Evolutionary conservation across 2,797 vertebrate species (phyloP).

Genomic region (Masticophis lateralis): DNA sequence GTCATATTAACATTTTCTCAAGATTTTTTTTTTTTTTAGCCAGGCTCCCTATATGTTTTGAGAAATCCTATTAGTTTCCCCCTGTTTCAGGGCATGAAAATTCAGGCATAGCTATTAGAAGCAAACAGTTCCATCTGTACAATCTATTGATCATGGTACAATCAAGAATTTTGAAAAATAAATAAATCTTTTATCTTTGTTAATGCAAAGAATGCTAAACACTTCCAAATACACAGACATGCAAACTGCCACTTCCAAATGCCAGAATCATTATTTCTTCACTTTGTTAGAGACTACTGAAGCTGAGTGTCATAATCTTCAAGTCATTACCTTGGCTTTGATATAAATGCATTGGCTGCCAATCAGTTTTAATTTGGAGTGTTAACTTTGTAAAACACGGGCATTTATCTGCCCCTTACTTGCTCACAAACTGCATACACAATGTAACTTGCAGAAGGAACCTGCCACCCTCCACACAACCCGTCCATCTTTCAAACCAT

Average conservation of each 20-base stretch:
- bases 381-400: constrained; percentile 60
- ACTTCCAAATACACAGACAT: neutral
- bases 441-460: constrained; percentile 32
- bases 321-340: constrained; percentile 25
- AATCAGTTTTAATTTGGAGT: constrained; percentile 45
- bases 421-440: constrained; percentile 30
- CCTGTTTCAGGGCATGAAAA: neutral
- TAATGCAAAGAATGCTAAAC: neutral
- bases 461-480: neutral
- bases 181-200: neutral
- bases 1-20: neutral
- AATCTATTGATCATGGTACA: neutral
- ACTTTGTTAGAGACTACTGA: constrained; percentile 14
- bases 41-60: neutral
- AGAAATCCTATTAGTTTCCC: neutral
- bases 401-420: constrained; percentile 44
- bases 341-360: constrained; percentile 39
- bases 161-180: neutral
- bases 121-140: neutral
- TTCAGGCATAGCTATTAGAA: neutral
- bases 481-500: neutral
- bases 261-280: neutral
- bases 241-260: neutral
- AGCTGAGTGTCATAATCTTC: constrained; percentile 5
- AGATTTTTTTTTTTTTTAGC: neutral